Base-by-base conservation (phyloP, 2,797 vertebrate genomes). In the Lates japonicus region DNA sequence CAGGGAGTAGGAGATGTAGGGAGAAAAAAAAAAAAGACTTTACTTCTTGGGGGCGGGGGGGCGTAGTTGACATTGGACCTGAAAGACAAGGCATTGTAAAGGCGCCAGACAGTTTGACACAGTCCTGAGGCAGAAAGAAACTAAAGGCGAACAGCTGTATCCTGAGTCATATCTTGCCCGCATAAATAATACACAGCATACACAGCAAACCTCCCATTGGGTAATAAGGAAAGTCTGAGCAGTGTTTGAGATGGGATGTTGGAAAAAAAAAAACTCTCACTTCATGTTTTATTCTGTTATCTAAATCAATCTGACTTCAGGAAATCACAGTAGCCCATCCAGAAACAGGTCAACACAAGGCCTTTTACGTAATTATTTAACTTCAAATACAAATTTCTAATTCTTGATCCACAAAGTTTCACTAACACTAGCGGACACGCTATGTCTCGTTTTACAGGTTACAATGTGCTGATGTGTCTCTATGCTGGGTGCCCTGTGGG, bases 11-110 rank as follows among this genome's bases (percentile, higher is more conserved):
- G 17, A 48, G 19, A 51, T 9, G 25, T 12, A 19, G 31, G 20
- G 42, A n/a, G 7, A 33, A 7, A 37, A 13, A 31, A 42, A 29
- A 16, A 48, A 46, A 76, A 74, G 33, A 39, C 87, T 95, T 95
- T 86, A 96, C 96, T 75, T 95, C 93, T 87, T 95, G 95, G 44
- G n/a, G 94, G 94, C 4, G 96, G 92, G 60, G 94, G 94, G 83
- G 89, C 71, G 80, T 96, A 95, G 83, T 93, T 94, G 86, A 94
- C 92, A 82, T 95, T 94, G 72, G 94, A 95, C 84, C 95, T 95
- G 90, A 61, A 92, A 91, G 85, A 92, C 81, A 88, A 87, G 77
- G 76, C 35, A 75, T 5, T 12, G 84, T 86, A 4, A 90, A 80
- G 35, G 52, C 72, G 85, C 22, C 5, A 54, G 77, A 87, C 76